Percentiles rank a stretch among this genome's conserved stretches.
These are phyloP conservation scores for Eupelmus urozonus DNA, from an alignment of 2,888 invertebrate genomes.

Conservation along the genomic window DNA sequence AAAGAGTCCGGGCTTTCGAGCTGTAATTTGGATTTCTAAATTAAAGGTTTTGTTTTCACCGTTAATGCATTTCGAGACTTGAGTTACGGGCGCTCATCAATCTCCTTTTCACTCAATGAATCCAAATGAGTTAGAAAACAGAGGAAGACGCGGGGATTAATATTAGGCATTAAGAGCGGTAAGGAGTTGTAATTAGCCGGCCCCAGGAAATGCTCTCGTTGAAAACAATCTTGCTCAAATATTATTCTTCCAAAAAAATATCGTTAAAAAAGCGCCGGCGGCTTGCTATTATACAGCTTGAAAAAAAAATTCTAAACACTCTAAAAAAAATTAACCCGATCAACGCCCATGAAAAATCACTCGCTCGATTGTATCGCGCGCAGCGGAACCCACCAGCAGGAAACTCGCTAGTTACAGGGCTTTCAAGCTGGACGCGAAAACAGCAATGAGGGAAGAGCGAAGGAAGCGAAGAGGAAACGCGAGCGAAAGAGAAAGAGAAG, in stretches of 20 bases:
- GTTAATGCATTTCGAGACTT: conserved; percentile 51
- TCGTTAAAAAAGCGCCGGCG: too few relatives aligned
- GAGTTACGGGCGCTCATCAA: conserved; percentile 52
- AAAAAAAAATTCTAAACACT: too few relatives aligned
- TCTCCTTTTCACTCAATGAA: conserved; percentile 56
- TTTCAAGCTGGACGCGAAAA: conserved; percentile 27
- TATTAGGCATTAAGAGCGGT: too few relatives aligned
- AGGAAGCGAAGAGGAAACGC: conserved; percentile 13
- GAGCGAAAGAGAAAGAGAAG: conserved; percentile 53
- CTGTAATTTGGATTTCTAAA: conserved; percentile 58
- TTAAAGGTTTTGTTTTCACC: conserved; percentile 57
- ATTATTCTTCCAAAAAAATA: too few relatives aligned
- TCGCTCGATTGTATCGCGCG: too few relatives aligned
- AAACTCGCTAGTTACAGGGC: conserved; percentile 35
- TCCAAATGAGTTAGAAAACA: conserved; percentile 42
- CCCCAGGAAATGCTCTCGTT: too few relatives aligned
- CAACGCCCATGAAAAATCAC: too few relatives aligned
- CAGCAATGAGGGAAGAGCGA: conserved; percentile 24
- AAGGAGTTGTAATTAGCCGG: too few relatives aligned
- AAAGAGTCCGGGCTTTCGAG: not conserved
- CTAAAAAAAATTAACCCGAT: too few relatives aligned
- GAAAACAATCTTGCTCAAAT: too few relatives aligned
- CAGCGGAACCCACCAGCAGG: too few relatives aligned
- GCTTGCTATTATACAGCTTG: too few relatives aligned
- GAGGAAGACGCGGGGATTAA: conserved; percentile 31